Base-by-base conservation (phyloP, 2,113 vertebrate genomes). In the Mola mola region DNA sequence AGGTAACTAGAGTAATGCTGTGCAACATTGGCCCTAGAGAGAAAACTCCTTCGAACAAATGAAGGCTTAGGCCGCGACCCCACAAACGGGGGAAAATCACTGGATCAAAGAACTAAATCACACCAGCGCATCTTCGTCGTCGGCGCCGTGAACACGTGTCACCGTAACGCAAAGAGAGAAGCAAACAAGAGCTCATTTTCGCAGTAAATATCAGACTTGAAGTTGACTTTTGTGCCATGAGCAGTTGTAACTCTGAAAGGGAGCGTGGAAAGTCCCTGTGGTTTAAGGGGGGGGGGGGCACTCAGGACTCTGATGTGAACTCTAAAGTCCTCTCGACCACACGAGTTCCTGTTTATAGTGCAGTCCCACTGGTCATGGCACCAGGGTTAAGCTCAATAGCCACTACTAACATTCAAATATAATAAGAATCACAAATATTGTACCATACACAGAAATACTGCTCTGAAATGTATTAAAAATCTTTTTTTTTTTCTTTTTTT, bases 351-450 rank as follows among this genome's bases (percentile, higher is more conserved):
- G 74, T 72, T 78, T 61, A 72, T 71, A 72, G 61, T 70, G 62
- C 58, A 78, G 55, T 73, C 70, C 52, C 69, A 51, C 67, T 28
- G 67, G 74, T 66, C 49, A 58, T 43, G 67, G 48, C 67, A 58
- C 72, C 57, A 48, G 58, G 61, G 60, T 73, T 76, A 68, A 75
- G 63, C 68, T 69, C 64, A 64, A 79, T 62, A 72, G 50, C 82
- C 75, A 76, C 65, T 75, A 72, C 68, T 72, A 70, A 86, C 82
- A 87, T 87, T 87, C 83, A 87, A 76, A 84, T 74, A 77, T 66
- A 74, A 52, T 66, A 85, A 82, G 51, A 82, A 83, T 81, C 69
- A 82, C 82, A 82, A 74, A 69, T 76, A 73, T 69, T 47, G 56
- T 77, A 80, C 72, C 69, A 31, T 78, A 75, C 62, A 81, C 72